Base-by-base conservation (phyloP, 2,797 vertebrate species). In the Takifugu ocellatus region DNA sequence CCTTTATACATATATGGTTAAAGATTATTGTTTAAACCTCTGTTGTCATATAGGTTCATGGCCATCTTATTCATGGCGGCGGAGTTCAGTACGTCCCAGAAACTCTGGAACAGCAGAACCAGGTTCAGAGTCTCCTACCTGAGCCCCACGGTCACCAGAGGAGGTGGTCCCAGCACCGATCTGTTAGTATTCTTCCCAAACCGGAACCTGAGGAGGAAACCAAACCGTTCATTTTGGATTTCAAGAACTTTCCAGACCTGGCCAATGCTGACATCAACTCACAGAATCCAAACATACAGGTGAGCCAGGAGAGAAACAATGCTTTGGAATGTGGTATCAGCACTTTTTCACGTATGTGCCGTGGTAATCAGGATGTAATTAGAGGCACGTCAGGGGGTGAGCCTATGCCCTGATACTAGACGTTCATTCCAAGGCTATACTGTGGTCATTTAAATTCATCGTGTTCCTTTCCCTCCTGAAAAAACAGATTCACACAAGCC, bases 251-350 rank as follows among this genome's bases (percentile, higher is more conserved):
- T 33, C 94, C 93, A 0, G 93, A 92, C 49, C 82, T 96, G 66
- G 91, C 92, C 58, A 92, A 91, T 1, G 87, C 92, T 39, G 92
- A 94, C 63, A 86, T 94, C 56, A 94, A 87, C 8, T 89, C 94
- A 0, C 92, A 93, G 64, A 97, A 95, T 72, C 95, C 96, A 51
- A 95, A 95, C 61, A 97, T 97, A 82, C 95, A 97, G 93, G 95
- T 95, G 54, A 76, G 72, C 39, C 17, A n/a, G 44, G 44, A 21
- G n/a, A 16, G 4, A 45, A 45, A 16, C 2, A 44, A 44, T 33
- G 33, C 33, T 12, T 39, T 39, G 14, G 36, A 33, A 10, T 33
- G 8, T 33, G 33, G 16, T 45, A 17, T 31, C 59, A 16, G 39
- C 68, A 65, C 29, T 51, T 67, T 51, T 54, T 67, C 17, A 47